Conservation (phyloP, 2,113 vertebrate genomes). For the Pituophis catenifer region DNA sequence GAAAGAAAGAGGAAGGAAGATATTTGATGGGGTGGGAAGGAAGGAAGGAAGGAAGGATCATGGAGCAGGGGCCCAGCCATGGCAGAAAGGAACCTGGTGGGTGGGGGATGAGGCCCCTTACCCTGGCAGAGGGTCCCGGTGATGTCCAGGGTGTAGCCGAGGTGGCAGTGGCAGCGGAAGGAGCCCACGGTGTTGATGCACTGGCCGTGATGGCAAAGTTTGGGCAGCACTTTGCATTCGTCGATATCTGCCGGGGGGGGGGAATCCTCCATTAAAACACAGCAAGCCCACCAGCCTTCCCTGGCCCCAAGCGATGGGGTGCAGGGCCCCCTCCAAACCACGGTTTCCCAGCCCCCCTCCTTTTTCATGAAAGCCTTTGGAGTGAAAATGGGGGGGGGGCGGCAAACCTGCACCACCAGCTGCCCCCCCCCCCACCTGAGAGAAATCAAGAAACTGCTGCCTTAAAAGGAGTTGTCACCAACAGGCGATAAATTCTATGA, state of each 20-base stretch:
- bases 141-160: constrained; percentile 82
- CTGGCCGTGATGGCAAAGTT: constrained; percentile 84
- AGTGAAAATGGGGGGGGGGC: too few species aligned
- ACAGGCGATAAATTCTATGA: background rate
- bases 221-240: constrained; percentile 85
- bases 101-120: constrained; percentile 31
- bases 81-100: background rate
- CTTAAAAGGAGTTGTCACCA: background rate
- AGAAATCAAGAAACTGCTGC: background rate
- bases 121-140: constrained; percentile 82
- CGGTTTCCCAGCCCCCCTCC: too few species aligned
- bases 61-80: background rate
- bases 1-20: too few species aligned
- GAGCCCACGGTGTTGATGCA: constrained; percentile 93
- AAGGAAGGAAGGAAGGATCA: background rate
- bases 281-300: background rate
- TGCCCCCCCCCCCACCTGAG: too few species aligned
- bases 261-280: background rate
- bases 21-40: too few species aligned
- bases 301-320: background rate
- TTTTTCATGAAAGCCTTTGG: background rate
- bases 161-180: constrained; percentile 88
- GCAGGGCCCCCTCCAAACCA: background rate
- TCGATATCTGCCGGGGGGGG: constrained; percentile 79
- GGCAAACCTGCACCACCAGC: too few species aligned